A percentile compares a stretch with the other conserved stretches of the same genome.
phyloP scores from a whole-genome alignment of 2,888 invertebrate genomes.

The Microdon myrmicae region DNA sequence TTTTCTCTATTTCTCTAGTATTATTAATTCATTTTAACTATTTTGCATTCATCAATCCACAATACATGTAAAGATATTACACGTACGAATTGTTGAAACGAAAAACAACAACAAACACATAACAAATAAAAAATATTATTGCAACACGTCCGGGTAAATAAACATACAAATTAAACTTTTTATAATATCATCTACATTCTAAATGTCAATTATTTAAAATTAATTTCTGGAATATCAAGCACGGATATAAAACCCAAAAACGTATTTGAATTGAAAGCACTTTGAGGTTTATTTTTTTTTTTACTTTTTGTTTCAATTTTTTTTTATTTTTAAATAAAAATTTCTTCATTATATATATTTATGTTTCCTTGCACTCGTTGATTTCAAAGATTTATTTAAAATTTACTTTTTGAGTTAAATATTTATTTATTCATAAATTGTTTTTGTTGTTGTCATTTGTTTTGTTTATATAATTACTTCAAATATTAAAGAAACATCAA shows the following conservation, averaged over 20 bases:
- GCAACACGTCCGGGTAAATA: no score
- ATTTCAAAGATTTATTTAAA: conserved; percentile 23
- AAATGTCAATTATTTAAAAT: no score
- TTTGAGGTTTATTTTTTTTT: conserved; percentile 21
- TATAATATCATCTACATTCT: no score
- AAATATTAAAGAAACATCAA: conserved; percentile 45
- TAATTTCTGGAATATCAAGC: no score
- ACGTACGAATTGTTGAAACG: no score
- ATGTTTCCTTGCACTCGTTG: conserved; percentile 41
- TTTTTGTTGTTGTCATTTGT: conserved; percentile 24
- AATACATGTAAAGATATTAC: no score
- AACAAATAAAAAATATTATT: no score
- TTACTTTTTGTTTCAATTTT: conserved; percentile 14
- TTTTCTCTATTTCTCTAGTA: conserved; percentile 45
- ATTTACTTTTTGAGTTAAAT: conserved; percentile 23
- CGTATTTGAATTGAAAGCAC: conserved; percentile 31
- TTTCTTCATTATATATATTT: conserved; percentile 16
- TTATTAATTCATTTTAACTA: conserved; percentile 11
- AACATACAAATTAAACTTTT: no score
- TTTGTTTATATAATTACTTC: conserved; percentile 27
- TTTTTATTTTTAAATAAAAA: conserved; percentile 7
- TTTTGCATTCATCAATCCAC: no score
- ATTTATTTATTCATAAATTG: conserved; percentile 18
- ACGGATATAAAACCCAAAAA: conserved; percentile 26
- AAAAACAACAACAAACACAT: no score